Evolutionary conservation across 1,140 invertebrate genomes (phyloP).

Genomic region (Stegodyphus mimosarum): DNA sequence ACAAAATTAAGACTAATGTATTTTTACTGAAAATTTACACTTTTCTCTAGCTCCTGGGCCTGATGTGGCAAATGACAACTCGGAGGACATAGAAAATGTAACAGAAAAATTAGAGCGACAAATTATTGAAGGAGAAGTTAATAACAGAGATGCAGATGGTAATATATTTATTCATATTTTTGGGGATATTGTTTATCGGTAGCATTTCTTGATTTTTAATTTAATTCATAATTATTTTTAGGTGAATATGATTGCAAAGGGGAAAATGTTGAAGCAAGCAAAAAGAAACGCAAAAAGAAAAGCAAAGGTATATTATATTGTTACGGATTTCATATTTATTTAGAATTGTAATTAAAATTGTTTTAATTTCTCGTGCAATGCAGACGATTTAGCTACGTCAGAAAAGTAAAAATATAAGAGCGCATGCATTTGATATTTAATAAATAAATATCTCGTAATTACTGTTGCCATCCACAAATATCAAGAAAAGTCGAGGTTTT

Average conservation of each 20-base stretch:
- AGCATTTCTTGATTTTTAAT: background rate
- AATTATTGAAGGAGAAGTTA: conserved; percentile 56
- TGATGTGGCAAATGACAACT: conserved; percentile 52
- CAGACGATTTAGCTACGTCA: too few relatives aligned
- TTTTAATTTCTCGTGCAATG: too few relatives aligned
- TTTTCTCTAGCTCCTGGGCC: background rate
- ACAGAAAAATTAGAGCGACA: conserved; percentile 43
- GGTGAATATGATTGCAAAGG: conserved; percentile 54
- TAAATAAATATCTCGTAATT: too few relatives aligned
- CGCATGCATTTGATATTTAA: too few relatives aligned
- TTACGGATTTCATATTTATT: background rate
- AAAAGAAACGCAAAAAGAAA: conserved; percentile 61
- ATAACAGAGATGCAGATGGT: conserved; percentile 62
- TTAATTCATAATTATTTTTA: conserved; percentile 56
- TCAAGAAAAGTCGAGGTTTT: too few relatives aligned
- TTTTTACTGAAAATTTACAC: too few relatives aligned
- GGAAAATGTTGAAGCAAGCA: conserved; percentile 21
- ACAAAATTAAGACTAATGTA: too few relatives aligned
- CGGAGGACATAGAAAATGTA: conserved; percentile 34
- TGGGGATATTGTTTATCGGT: background rate
- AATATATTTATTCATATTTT: conserved; percentile 23
- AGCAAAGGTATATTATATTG: too few relatives aligned
- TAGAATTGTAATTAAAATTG: too few relatives aligned
- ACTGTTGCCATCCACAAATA: too few relatives aligned
- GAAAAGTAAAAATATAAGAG: too few relatives aligned